Base-by-base conservation (phyloP, 1,140 invertebrate genomes). In the Drosophila dunni region DNA sequence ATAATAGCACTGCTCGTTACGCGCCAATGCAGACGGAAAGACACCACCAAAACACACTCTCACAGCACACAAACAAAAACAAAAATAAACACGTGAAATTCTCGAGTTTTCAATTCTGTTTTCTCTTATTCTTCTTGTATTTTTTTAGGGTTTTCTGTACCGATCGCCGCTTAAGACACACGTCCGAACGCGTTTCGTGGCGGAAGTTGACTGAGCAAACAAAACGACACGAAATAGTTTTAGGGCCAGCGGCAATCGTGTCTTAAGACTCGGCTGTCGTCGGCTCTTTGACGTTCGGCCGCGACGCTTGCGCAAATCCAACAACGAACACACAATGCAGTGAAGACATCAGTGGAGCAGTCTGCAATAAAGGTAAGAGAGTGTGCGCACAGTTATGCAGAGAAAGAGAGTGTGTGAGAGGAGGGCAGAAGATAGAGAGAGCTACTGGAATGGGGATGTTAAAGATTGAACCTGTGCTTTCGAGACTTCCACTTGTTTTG, bases 141-240 rank as follows among this genome's bases (percentile, higher is more conserved):
- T 29, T 63, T 33, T 33, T 42, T 20, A 46, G 8, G 42, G 17
- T 44, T 34, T 17, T 15, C 3, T 15, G 24, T 20, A 36, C 24
- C 24, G 56, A 72, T 78, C 61, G 64, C 36, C 40, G 65, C 51
- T 46, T 44, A 63, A 75, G 48, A 53, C 76, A 66, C 83, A 88
- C 84, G 83, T 88, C 83, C 83, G 80, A 79, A 63, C 76, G 79
- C 77, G 77, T 75, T 75, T 88, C 84, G 83, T 83, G 80, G 63
- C 83, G 84, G 79, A 88, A 88, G 73, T 88, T 75, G 80, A 88
- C 84, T 88, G 83, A 88, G 79, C 83, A 71, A 88, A 56, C 53
- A 17, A 20, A 56, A 56, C 34, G 53, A n/a, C 13, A 9, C 45
- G 7, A 38, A 54, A 40, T 13, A 15, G 7, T 33, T 51, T 33